Evolutionary conservation across 2,888 invertebrate genomes (phyloP), one percentile per base, ranked within the genome.

Genomic region (Archips xylosteana): DNA sequence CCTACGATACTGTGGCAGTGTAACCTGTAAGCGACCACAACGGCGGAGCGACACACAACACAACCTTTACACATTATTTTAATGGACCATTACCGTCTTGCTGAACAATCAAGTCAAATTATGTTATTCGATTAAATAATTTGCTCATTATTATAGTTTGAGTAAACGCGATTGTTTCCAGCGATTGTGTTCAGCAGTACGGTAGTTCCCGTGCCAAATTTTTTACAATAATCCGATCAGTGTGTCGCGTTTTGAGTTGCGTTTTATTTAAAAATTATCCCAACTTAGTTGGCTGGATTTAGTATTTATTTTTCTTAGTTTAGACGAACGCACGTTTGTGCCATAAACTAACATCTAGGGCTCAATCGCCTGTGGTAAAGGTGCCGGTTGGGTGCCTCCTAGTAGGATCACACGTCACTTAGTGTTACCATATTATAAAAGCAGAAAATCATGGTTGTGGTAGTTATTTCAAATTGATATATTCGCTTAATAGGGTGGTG

Each of bases 1-100:
- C 98, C 97, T 98, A 98, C 97, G 98, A 98, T 98, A 98, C 98
- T 97, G 97, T 98, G 98, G 98, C 98, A 98, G 98, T 98, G 97
- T 98, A 98, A 98, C 96, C 96, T 98, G 96, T 98, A 97, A 97
- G 92, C 86, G 85, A 76, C 72, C 77, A 71, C 78, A 67, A 80
- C 77, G 68, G 81, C 72, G 78, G 80, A 78, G 78, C 81, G 81
- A 76, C 81, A 81, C 83, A 77, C 84, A 81, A 82, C 80, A 80
- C 80, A 71, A 71, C 78, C 71, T 72, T 70, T 76, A 79, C 77
- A 71, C 76, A 74, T 79, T 75, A 70, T 63, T 80, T 82, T 81
- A 77, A 83, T 81, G 86, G 86, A 86, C 82, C 83, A 81, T 84
- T 83, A 84, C 85, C 87, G 86, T 85, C 85, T 86, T 86, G 89